These are phyloP conservation scores for Muscicapa adusta DNA, from an alignment of 2,113 vertebrate genomes.

Conservation along the genomic window DNA sequence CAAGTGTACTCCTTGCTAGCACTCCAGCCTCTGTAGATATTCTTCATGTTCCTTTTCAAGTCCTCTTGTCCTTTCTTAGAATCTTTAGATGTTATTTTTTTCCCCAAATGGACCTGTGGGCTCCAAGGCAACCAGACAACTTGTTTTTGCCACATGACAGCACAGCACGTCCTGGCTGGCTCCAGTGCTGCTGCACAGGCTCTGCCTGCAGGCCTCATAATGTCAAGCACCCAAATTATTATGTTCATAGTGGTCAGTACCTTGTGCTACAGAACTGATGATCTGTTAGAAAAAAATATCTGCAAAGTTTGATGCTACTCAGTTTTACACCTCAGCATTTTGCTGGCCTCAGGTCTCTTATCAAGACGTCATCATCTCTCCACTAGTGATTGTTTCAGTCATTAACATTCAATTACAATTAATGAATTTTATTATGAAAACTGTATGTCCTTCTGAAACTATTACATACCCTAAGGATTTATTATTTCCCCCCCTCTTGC, in stretches of 20 bases:
- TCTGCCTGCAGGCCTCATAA: neutral
- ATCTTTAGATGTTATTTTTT: neutral
- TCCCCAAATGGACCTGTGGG: neutral
- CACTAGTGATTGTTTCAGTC: neutral
- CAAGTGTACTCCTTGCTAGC: neutral
- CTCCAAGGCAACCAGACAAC: neutral
- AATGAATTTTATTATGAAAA: neutral
- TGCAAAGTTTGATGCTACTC: neutral
- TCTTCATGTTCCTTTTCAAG: neutral
- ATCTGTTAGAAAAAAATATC: neutral
- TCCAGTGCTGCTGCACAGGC: neutral
- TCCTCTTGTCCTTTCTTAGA: neutral
- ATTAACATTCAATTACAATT: neutral
- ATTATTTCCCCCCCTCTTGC: accelerated
- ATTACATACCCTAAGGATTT: neutral
- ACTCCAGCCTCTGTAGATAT: neutral
- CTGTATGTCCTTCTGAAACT: neutral
- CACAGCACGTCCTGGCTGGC: neutral
- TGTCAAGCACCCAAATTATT: accelerated
- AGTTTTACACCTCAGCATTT: neutral
- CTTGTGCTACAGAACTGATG: neutral
- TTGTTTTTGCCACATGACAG: neutral
- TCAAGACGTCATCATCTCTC: neutral
- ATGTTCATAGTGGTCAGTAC: accelerated
- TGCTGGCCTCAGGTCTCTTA: neutral